phyloP scores from a whole-genome alignment of 2,113 vertebrate species.

The Phodopus roborovskii region DNA sequence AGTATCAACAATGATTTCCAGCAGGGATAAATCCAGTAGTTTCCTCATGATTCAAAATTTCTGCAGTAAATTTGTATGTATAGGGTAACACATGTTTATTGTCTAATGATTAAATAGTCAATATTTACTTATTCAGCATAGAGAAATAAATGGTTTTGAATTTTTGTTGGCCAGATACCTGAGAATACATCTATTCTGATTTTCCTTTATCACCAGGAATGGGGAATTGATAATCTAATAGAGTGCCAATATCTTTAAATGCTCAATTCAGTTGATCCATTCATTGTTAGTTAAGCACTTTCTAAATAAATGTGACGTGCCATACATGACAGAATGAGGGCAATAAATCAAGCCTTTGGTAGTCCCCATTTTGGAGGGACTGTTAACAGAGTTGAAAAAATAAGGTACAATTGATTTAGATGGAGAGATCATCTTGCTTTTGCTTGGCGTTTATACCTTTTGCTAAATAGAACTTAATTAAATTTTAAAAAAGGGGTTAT shows the following conservation, averaged over 20 bases:
- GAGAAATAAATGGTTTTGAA: background rate
- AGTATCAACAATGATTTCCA: background rate
- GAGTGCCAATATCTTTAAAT: background rate
- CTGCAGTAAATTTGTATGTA: background rate
- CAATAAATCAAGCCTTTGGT: background rate
- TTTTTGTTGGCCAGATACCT: background rate
- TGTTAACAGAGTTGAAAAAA: background rate
- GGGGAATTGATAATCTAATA: background rate
- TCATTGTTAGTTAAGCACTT: background rate
- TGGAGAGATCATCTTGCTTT: background rate
- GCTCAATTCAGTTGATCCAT: background rate
- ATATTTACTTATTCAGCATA: background rate
- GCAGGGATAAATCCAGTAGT: background rate
- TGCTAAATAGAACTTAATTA: conserved; percentile 6
- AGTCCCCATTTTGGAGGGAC: background rate
- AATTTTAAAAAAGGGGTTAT: background rate
- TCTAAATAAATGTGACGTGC: background rate
- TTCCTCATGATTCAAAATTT: background rate
- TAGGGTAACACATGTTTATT: background rate
- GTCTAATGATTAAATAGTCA: background rate
- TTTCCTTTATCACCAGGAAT: background rate
- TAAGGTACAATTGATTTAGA: background rate
- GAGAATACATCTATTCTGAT: background rate
- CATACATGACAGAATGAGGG: background rate
- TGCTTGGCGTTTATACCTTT: background rate